A percentile compares a stretch with the other conserved stretches of the same genome.
phyloP scores from a whole-genome alignment of 2,797 vertebrate genomes.

The Hydrophis major region DNA sequence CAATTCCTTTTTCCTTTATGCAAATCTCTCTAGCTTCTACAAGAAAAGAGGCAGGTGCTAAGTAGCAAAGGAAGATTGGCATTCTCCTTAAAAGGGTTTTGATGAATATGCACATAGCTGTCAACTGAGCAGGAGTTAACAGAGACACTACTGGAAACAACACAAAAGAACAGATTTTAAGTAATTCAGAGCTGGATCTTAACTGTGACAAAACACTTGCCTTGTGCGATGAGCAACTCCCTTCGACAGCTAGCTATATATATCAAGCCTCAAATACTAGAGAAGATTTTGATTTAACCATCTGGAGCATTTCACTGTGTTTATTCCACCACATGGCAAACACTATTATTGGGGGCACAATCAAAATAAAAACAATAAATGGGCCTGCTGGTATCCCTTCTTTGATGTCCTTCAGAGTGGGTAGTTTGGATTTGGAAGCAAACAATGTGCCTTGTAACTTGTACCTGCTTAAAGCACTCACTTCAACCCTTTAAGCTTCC shows the following conservation, averaged over 20 bases:
- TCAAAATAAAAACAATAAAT: background rate
- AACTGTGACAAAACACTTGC: background rate
- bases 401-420: background rate
- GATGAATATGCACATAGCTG: background rate
- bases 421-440: background rate
- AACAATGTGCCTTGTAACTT: background rate
- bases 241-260: background rate
- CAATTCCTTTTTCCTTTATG: conserved; percentile 50
- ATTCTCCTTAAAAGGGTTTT: background rate
- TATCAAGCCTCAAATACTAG: background rate
- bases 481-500: background rate
- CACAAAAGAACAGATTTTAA: background rate
- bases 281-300: background rate
- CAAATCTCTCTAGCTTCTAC: background rate
- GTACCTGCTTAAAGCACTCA: background rate
- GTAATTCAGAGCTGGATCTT: background rate
- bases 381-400: background rate
- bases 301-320: background rate
- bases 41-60: background rate
- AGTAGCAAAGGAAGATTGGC: conserved; percentile 5
- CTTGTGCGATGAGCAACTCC: background rate
- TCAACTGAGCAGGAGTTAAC: background rate
- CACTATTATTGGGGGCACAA: background rate
- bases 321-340: background rate
- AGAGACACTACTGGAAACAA: background rate